Conservation (phyloP, 2,113 vertebrate species). For the Ophiodon elongatus region DNA sequence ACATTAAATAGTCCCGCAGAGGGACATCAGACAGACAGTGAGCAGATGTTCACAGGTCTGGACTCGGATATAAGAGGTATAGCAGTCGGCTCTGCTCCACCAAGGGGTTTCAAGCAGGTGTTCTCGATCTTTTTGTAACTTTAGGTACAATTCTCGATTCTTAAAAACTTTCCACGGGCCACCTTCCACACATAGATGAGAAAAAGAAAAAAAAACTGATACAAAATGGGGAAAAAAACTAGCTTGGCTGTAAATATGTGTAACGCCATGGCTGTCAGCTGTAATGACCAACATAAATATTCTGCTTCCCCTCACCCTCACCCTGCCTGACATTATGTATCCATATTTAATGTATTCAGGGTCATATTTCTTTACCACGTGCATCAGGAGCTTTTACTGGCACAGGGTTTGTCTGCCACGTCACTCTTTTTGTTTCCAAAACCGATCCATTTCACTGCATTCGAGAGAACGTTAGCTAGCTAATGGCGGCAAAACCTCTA, state of each 20-base stretch:
- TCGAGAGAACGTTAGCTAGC: no score
- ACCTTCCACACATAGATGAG: neutral
- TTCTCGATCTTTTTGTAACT: neutral
- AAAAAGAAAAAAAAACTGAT: no score
- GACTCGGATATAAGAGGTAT: neutral
- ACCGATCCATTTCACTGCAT: no score
- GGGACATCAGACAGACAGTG: constrained; percentile 22
- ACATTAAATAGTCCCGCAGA: constrained; percentile 34
- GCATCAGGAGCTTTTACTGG: neutral
- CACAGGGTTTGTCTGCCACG: neutral
- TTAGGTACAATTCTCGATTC: neutral
- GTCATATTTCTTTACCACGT: neutral
- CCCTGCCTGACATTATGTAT: neutral
- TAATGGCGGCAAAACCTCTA: no score
- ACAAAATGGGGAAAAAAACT: neutral
- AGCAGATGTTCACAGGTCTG: constrained; percentile 48
- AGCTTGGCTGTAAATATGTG: neutral
- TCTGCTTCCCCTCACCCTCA: neutral
- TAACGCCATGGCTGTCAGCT: no score
- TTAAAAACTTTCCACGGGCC: neutral
- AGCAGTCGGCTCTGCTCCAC: neutral
- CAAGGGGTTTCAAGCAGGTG: neutral
- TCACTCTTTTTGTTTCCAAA: no score
- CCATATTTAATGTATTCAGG: neutral
- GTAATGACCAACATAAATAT: neutral